Conservation (phyloP, 2,888 invertebrate species). For the Agrochola lychnidis region DNA sequence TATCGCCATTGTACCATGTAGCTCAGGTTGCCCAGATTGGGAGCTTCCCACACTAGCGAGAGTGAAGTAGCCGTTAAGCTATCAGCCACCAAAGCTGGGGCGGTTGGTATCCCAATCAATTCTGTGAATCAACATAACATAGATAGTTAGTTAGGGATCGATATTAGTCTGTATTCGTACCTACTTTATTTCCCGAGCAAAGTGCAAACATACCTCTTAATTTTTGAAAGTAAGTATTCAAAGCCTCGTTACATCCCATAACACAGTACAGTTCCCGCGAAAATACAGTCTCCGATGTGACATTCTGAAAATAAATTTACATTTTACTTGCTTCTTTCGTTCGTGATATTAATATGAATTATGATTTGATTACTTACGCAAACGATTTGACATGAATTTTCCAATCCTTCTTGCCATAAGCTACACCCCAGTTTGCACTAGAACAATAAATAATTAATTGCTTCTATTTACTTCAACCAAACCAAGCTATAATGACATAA, state of each 20-base stretch:
- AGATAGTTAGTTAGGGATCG: background rate
- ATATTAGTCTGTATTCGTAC: background rate
- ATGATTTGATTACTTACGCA: constrained; percentile 93
- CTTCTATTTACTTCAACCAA: constrained; percentile 6
- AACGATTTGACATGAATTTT: constrained; percentile 94
- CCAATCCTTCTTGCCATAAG: constrained; percentile 94
- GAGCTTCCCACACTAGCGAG: constrained; percentile 95
- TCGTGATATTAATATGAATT: background rate
- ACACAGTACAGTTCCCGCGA: constrained; percentile 94
- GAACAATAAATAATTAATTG: constrained; percentile 77
- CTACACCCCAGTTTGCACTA: constrained; percentile 96
- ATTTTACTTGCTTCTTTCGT: background rate
- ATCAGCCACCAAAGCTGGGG: constrained; percentile 95
- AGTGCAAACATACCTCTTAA: constrained; percentile 90
- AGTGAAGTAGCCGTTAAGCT: constrained; percentile 94
- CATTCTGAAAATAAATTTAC: constrained; percentile 90
- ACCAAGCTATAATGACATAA: constrained; percentile 22
- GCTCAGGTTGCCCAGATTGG: constrained; percentile 88
- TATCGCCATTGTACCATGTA: constrained; percentile 94
- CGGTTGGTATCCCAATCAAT: constrained; percentile 93
- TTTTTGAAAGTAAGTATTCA: constrained; percentile 93
- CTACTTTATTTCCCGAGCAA: background rate
- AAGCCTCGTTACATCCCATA: constrained; percentile 95
- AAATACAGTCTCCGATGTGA: constrained; percentile 92
- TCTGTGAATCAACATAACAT: constrained; percentile 76